Conservation (phyloP, 2,113 vertebrate genomes). For the Chrysemys picta region DNA sequence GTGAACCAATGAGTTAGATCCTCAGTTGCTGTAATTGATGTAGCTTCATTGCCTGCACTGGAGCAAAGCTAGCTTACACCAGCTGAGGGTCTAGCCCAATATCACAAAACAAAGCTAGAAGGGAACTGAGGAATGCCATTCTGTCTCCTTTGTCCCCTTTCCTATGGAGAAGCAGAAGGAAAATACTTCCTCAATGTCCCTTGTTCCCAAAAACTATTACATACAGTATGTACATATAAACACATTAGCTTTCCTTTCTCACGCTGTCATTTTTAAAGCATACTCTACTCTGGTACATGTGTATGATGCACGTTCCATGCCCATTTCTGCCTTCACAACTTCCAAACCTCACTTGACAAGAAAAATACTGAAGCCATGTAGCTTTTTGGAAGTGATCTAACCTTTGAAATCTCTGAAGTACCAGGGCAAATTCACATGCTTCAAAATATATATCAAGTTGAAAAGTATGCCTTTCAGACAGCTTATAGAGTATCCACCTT, state of each 20-base stretch:
- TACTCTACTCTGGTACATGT: rapidly evolving
- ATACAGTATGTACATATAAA: neutral
- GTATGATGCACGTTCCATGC: neutral
- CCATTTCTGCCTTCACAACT: neutral
- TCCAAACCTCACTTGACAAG: neutral
- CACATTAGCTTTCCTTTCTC: neutral
- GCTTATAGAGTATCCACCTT: too few species aligned
- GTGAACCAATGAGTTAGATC: neutral
- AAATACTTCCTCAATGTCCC: neutral
- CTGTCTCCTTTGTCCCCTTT: neutral
- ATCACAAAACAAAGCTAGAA: neutral
- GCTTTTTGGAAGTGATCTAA: neutral
- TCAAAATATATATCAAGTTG: too few species aligned
- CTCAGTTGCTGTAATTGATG: neutral
- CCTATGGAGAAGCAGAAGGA: neutral
- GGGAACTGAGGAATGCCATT: neutral
- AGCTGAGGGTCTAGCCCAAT: neutral
- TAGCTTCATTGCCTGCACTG: neutral
- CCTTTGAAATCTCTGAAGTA: neutral
- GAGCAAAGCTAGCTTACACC: neutral
- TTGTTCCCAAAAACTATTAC: neutral
- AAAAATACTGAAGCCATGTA: neutral
- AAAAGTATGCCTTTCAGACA: too few species aligned
- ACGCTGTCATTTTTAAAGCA: neutral
- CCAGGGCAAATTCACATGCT: too few species aligned